These are phyloP conservation scores for Dendrolimus punctatus DNA, from an alignment of 1,140 invertebrate genomes.

Conservation along the genomic window DNA sequence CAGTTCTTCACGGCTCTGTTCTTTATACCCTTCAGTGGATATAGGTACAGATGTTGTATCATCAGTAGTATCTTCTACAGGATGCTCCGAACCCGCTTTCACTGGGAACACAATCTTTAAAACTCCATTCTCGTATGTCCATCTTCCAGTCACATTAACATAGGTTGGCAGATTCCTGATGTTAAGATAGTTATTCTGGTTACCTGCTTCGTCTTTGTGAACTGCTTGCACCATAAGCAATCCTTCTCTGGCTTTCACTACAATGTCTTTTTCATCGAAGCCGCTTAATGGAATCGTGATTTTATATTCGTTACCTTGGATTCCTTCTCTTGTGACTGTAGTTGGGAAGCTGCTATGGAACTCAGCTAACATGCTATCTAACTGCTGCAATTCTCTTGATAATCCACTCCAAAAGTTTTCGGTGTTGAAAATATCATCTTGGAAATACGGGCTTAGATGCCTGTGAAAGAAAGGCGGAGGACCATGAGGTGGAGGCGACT, in stretches of 20 bases:
- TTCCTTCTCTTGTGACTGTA: constrained; percentile 14
- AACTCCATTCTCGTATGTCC: constrained; percentile 30
- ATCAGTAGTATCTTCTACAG: neutral
- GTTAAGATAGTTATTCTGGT: constrained; percentile 22
- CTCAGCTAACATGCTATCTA: constrained; percentile 22
- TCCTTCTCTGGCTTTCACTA: constrained; percentile 28
- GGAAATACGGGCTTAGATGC: constrained; percentile 7
- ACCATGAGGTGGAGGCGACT: constrained; percentile 2
- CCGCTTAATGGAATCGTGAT: constrained; percentile 21
- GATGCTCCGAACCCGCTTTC: constrained; percentile 2
- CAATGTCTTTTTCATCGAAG: constrained; percentile 32
- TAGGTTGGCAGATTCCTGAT: constrained; percentile 20
- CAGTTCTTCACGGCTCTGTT: constrained; percentile 23
- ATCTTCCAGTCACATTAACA: constrained; percentile 33
- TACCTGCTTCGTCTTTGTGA: constrained; percentile 15
- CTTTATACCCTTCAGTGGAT: neutral
- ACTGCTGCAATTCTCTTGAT: constrained; percentile 15
- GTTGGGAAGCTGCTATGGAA: constrained; percentile 22
- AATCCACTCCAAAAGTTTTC: constrained; percentile 25
- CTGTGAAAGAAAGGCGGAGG: constrained; percentile 1
- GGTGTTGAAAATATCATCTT: constrained; percentile 28
- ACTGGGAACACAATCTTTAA: constrained; percentile 39
- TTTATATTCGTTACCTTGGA: constrained; percentile 31
- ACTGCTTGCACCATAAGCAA: constrained; percentile 36
- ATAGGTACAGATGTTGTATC: neutral